A percentile compares a stretch with the other conserved stretches of the same genome.
Conservation (phyloP, 1,140 invertebrate species). For the Panulirus ornatus region DNA sequence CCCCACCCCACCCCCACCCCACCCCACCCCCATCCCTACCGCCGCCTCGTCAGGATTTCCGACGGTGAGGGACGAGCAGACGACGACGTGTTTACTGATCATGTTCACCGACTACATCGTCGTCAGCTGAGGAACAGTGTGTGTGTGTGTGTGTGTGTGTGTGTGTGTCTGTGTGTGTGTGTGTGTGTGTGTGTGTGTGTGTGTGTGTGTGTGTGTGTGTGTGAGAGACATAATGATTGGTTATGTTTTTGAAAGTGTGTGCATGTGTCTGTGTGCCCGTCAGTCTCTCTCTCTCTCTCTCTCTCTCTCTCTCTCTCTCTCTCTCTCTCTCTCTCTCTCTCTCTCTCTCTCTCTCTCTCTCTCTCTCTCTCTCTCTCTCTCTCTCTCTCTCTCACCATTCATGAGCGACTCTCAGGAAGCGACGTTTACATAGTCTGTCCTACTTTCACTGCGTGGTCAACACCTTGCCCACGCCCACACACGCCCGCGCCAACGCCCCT, state of each 20-base stretch:
- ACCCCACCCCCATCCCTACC: too few species aligned
- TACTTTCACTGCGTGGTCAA: too few species aligned
- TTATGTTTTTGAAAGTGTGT: slow-evolving; percentile 5
- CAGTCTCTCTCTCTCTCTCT: not conserved
- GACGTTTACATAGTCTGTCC: too few species aligned
- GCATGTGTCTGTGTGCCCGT: not conserved
- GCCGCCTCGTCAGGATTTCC: not conserved
- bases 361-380: too few species aligned
- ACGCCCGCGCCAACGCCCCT: too few species aligned
- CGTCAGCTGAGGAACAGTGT: not conserved
- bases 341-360: slow-evolving; percentile 29
- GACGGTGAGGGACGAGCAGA: not conserved
- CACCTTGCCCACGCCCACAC: too few species aligned
- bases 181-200: slow-evolving; percentile 26
- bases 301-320: not conserved
- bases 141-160: not conserved
- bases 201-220: slow-evolving; percentile 31
- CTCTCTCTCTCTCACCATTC: not conserved
- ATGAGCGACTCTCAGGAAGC: not conserved
- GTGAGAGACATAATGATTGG: not conserved
- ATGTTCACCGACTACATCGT: too few species aligned
- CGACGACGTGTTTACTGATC: too few species aligned
- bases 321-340: slow-evolving; percentile 22
- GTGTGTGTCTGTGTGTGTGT: slow-evolving; percentile 20
- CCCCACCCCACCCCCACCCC: too few species aligned